These are phyloP conservation scores for Ursus arctos DNA, from an alignment of 2,113 vertebrate genomes.

Conservation along the genomic window DNA sequence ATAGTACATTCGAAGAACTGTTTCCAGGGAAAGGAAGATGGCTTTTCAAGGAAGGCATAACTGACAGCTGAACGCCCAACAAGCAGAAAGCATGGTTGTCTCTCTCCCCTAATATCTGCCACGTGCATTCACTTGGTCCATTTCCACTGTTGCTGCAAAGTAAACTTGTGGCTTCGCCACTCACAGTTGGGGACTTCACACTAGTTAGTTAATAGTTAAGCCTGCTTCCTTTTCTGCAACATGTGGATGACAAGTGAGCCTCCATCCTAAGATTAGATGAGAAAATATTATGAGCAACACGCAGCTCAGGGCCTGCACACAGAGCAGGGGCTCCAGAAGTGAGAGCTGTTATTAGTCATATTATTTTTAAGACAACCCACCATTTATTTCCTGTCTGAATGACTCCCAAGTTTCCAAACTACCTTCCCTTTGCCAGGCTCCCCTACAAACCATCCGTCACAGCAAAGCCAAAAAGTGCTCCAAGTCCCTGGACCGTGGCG, in stretches of 20 bases:
- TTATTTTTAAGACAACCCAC: not conserved
- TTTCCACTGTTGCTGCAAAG: not conserved
- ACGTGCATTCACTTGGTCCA: rapidly evolving
- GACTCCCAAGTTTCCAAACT: not conserved
- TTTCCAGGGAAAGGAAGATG: not conserved
- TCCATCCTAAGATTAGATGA: not conserved
- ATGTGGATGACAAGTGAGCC: not conserved
- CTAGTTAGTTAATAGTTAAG: not conserved
- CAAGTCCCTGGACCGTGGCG: not conserved
- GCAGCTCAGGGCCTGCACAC: not conserved
- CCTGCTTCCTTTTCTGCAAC: not conserved
- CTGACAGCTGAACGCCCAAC: not conserved
- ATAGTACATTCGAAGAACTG: not conserved
- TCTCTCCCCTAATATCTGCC: not conserved
- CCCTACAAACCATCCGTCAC: not conserved
- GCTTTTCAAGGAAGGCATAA: not conserved
- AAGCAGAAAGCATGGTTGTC: not conserved
- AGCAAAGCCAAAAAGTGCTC: not conserved
- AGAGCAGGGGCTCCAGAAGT: not conserved
- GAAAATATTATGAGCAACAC: not conserved
- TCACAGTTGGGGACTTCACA: not conserved
- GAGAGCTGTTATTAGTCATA: not conserved
- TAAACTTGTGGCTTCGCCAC: not conserved
- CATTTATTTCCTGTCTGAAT: not conserved
- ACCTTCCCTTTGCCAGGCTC: not conserved